Evolutionary conservation across 2,888 invertebrate genomes (phyloP).

Genomic region (Papilio protenor): DNA sequence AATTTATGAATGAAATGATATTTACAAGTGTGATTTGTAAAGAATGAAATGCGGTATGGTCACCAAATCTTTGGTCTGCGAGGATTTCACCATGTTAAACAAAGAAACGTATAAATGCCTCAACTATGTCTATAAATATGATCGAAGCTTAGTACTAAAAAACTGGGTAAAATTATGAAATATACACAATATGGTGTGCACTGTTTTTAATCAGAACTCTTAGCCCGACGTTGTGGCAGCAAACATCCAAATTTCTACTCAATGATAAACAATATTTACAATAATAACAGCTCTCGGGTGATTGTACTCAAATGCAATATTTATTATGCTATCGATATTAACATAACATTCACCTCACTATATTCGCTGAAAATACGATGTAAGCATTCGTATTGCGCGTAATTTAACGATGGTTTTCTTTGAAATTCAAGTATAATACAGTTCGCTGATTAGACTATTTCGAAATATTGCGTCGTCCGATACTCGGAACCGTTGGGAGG

Average conservation of each 20-base stretch:
- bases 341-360: neutral
- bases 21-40: neutral
- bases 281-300: neutral
- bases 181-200: too few species aligned
- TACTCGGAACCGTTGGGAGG: conserved; percentile 22
- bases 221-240: neutral
- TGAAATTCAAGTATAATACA: conserved; percentile 18
- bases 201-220: too few species aligned
- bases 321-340: neutral
- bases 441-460: conserved; percentile 32
- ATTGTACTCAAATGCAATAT: conserved; percentile 1
- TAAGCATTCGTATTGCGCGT: conserved; percentile 22
- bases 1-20: conserved; percentile 1
- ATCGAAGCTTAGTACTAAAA: too few species aligned
- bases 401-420: conserved; percentile 8
- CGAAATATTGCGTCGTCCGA: conserved; percentile 43
- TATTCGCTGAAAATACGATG: conserved; percentile 1
- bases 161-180: too few species aligned
- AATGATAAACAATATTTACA: neutral
- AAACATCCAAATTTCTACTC: neutral
- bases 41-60: neutral
- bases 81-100: neutral
- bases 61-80: neutral
- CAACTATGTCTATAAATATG: too few species aligned
- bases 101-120: too few species aligned